Percentiles rank a stretch among this genome's conserved stretches.
These are phyloP conservation scores for Ephydatia muelleri DNA, from an alignment of 37 sponge, comb jelly and placozoan genomes.

Conservation along the genomic window DNA sequence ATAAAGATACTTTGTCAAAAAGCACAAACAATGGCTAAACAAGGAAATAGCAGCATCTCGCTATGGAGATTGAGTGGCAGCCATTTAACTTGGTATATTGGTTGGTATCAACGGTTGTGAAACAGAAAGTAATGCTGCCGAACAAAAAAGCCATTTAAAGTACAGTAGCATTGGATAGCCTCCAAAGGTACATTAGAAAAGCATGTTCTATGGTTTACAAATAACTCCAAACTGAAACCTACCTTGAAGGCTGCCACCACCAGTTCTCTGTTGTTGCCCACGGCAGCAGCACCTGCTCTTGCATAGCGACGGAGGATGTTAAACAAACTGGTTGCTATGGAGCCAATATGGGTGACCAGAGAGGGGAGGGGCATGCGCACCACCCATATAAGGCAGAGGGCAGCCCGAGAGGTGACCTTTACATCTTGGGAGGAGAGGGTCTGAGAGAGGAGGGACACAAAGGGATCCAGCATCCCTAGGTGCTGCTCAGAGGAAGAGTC, in stretches of 20 bases:
- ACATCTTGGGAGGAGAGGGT: slow-evolving; percentile 56
- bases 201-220: no score
- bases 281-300: slow-evolving; percentile 50
- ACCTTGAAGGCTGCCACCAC: slow-evolving; percentile 78
- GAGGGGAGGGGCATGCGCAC: slow-evolving; percentile 69
- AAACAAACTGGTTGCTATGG: slow-evolving; percentile 49
- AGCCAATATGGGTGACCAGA: slow-evolving; percentile 24
- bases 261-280: slow-evolving; percentile 71
- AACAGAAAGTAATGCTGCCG: neutral
- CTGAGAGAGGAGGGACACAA: slow-evolving; percentile 53
- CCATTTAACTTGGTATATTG: no score
- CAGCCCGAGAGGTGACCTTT: slow-evolving; percentile 50
- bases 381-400: slow-evolving; percentile 59
- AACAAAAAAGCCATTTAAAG: neutral
- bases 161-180: no score
- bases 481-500: slow-evolving; percentile 24
- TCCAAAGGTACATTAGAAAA: no score
- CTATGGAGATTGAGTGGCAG: no score
- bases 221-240: no score
- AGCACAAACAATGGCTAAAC: neutral
- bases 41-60: neutral
- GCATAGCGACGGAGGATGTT: slow-evolving; percentile 62
- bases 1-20: no score
- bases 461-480: slow-evolving; percentile 84
- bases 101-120: no score